Evolutionary conservation across 2,797 vertebrate species (phyloP).

Genomic region (Uromys caudimaculatus): DNA sequence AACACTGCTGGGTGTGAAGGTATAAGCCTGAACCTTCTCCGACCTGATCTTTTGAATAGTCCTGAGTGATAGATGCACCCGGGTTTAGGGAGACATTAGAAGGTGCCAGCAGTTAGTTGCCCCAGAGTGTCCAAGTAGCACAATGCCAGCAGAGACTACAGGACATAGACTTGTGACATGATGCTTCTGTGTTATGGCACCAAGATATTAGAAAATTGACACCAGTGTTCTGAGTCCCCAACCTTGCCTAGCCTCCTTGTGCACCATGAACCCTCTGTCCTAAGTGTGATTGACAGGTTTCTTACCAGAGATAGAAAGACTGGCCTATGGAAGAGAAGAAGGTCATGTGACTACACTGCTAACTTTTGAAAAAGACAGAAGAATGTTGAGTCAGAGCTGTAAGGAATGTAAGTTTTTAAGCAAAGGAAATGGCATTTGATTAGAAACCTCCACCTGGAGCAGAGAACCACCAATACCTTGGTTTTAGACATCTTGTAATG

Average conservation of each 20-base stretch:
- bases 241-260: neutral
- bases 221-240: neutral
- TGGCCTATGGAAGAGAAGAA: neutral
- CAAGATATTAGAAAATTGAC: neutral
- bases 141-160: neutral
- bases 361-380: neutral
- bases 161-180: neutral
- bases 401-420: neutral
- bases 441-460: too few species aligned
- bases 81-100: neutral
- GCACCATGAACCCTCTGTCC: neutral
- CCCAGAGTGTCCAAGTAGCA: neutral
- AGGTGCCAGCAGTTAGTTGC: neutral
- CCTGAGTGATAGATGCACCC: conserved; percentile 14
- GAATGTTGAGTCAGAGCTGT: neutral
- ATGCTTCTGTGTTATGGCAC: neutral
- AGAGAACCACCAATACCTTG: neutral
- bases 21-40: neutral
- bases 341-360: neutral
- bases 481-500: neutral
- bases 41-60: neutral
- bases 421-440: neutral
- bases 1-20: conserved; percentile 14
- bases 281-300: neutral
- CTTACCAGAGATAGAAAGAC: neutral